These are phyloP conservation scores for Cosmopolites sordidus DNA, from an alignment of 2,888 invertebrate species.

Conservation along the genomic window DNA sequence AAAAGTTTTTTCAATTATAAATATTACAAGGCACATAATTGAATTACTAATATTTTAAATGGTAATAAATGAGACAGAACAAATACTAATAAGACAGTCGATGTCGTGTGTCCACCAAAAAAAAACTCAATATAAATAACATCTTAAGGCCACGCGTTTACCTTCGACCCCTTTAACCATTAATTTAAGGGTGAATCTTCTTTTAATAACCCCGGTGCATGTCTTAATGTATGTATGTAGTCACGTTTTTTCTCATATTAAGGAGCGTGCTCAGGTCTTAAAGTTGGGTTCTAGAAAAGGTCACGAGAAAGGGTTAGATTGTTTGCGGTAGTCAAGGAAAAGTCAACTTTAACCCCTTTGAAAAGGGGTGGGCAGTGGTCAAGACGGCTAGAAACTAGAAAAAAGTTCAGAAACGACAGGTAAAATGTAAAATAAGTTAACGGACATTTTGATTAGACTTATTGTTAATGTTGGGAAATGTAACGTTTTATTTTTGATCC, in stretches of 20 bases:
- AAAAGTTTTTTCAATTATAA: too few relatives aligned
- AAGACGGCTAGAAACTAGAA: slow-evolving; percentile 13
- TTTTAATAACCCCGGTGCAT: slow-evolving; percentile 37
- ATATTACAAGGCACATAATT: too few relatives aligned
- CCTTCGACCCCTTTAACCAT: slow-evolving; percentile 16
- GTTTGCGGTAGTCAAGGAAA: slow-evolving; percentile 6
- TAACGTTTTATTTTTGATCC: background rate
- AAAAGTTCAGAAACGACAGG: slow-evolving; percentile 14
- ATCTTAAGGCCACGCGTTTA: slow-evolving; percentile 22
- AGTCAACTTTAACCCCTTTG: slow-evolving; percentile 23
- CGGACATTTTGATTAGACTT: slow-evolving; percentile 21
- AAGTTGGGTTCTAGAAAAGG: background rate
- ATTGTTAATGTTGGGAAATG: slow-evolving; percentile 13
- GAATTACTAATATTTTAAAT: too few relatives aligned
- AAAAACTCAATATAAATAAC: slow-evolving; percentile 17
- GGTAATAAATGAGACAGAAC: background rate
- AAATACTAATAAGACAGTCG: background rate
- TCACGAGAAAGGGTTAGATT: slow-evolving; percentile 11
- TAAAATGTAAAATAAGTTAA: slow-evolving; percentile 15
- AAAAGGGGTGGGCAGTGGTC: slow-evolving; percentile 21
- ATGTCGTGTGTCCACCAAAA: slow-evolving; percentile 24
- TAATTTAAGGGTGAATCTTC: slow-evolving; percentile 37
- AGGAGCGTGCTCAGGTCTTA: slow-evolving; percentile 6
- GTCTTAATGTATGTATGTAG: background rate
- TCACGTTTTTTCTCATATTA: slow-evolving; percentile 4